phyloP scores from a whole-genome alignment of 37 sponge, comb jelly and placozoan species.

The Petrosia ficiformis region DNA sequence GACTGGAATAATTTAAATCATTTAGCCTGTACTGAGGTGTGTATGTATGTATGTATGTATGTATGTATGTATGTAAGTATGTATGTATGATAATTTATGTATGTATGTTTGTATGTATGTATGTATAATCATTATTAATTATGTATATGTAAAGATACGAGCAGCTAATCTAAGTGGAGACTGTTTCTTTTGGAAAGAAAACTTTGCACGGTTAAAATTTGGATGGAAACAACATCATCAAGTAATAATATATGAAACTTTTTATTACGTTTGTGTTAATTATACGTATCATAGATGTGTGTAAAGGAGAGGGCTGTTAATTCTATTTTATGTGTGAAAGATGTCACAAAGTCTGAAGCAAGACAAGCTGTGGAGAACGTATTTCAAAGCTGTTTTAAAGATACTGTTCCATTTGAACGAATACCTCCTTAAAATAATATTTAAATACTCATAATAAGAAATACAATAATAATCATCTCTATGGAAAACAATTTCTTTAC shows the following conservation, averaged over 20 bases:
- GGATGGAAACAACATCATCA: constrained; percentile 92
- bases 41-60: neutral
- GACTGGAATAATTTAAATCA: constrained; percentile 84
- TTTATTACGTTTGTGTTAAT: neutral
- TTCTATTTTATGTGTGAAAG: constrained; percentile 72
- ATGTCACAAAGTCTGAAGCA: constrained; percentile 70
- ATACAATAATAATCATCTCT: too few relatives aligned
- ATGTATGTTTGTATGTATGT: too few relatives aligned
- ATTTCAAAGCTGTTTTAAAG: constrained; percentile 76
- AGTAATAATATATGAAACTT: constrained; percentile 28
- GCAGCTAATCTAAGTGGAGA: constrained; percentile 96
- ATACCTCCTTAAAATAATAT: constrained; percentile 73
- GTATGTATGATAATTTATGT: too few relatives aligned
- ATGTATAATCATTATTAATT: too few relatives aligned
- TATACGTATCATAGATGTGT: constrained; percentile 72
- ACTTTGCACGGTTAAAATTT: constrained; percentile 82
- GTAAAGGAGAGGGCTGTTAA: constrained; percentile 71
- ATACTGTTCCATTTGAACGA: constrained; percentile 87
- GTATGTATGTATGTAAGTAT: neutral
- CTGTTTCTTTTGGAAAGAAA: constrained; percentile 92
- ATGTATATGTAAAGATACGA: too few relatives aligned
- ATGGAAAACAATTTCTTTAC: too few relatives aligned
- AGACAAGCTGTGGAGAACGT: constrained; percentile 72
- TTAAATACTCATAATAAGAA: constrained; percentile 1
- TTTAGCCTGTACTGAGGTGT: constrained; percentile 89